Evolutionary conservation across 2,888 invertebrate species (phyloP).

Genomic region (Cataglyphis livida): DNA sequence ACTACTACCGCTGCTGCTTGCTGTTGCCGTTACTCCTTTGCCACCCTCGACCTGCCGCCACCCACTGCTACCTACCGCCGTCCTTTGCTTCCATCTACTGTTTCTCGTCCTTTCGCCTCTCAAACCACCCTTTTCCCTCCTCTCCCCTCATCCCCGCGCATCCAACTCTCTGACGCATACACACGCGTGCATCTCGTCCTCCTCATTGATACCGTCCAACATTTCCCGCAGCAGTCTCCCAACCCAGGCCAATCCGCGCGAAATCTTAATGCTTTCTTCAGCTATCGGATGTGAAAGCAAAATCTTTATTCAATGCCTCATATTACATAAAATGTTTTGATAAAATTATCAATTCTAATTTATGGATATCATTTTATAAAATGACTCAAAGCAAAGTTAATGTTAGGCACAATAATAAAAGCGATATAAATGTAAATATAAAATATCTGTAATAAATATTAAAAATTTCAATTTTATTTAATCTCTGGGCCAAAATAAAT

Average conservation of each 20-base stretch:
- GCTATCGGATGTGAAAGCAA: constrained; percentile 2
- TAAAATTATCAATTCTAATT: neutral
- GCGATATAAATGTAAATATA: neutral
- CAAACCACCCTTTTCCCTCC: constrained; percentile 68
- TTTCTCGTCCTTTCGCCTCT: constrained; percentile 67
- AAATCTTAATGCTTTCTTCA: constrained; percentile 48
- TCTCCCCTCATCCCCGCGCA: constrained; percentile 44
- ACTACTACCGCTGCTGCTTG: constrained; percentile 56
- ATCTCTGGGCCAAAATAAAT: neutral
- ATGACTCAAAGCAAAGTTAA: neutral
- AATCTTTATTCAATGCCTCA: constrained; percentile 7
- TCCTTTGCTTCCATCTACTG: constrained; percentile 70
- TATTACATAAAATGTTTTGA: neutral
- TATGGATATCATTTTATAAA: neutral
- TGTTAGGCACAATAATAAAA: neutral
- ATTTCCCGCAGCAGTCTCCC: constrained; percentile 72
- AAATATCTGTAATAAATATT: neutral
- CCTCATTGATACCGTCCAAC: constrained; percentile 72
- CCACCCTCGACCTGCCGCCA: constrained; percentile 73
- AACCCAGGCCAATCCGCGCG: constrained; percentile 18
- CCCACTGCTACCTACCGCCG: constrained; percentile 76
- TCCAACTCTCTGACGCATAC: constrained; percentile 58
- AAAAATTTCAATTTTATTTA: constrained; percentile 17
- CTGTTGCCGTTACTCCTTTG: constrained; percentile 71
- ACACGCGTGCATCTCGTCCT: constrained; percentile 60